Evolutionary conservation across 2,888 invertebrate species (phyloP).

Genomic region (Cheilosia scutellata): DNA sequence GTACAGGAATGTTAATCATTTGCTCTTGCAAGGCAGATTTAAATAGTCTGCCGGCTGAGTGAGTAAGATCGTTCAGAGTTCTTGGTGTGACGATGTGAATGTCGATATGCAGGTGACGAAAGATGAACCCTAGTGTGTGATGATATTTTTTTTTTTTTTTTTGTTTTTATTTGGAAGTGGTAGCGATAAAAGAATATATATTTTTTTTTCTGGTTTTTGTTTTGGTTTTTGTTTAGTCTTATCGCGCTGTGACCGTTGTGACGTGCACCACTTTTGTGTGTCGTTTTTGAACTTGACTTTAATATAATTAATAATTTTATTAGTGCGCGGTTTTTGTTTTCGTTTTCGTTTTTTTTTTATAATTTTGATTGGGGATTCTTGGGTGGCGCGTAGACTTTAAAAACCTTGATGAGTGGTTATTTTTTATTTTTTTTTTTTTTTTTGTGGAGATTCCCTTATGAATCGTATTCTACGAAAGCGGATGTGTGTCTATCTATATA

Average conservation of each 20-base stretch:
- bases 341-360: conserved; percentile 20
- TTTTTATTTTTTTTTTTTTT: conserved; percentile 18
- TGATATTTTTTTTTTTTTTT: conserved; percentile 38
- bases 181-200: conserved; percentile 50
- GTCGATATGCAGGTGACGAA: conserved; percentile 66
- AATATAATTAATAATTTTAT: conserved; percentile 61
- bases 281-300: conserved; percentile 71
- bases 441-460: conserved; percentile 53
- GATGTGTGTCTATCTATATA: not conserved
- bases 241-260: conserved; percentile 40
- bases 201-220: conserved; percentile 18
- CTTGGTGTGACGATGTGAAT: conserved; percentile 59
- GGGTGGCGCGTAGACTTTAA: conserved; percentile 25
- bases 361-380: conserved; percentile 30
- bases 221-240: conserved; percentile 33
- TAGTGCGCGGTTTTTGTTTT: conserved; percentile 32
- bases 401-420: conserved; percentile 40
- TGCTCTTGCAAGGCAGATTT: conserved; percentile 79
- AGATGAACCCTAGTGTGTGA: conserved; percentile 66
- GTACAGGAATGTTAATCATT: conserved; percentile 82
- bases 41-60: conserved; percentile 77
- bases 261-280: conserved; percentile 40
- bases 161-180: conserved; percentile 46
- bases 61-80: conserved; percentile 52
- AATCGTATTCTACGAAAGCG: conserved; percentile 12